These are phyloP conservation scores for Psammodynastes pulverulentus DNA, from an alignment of 2,113 vertebrate species.

Conservation along the genomic window DNA sequence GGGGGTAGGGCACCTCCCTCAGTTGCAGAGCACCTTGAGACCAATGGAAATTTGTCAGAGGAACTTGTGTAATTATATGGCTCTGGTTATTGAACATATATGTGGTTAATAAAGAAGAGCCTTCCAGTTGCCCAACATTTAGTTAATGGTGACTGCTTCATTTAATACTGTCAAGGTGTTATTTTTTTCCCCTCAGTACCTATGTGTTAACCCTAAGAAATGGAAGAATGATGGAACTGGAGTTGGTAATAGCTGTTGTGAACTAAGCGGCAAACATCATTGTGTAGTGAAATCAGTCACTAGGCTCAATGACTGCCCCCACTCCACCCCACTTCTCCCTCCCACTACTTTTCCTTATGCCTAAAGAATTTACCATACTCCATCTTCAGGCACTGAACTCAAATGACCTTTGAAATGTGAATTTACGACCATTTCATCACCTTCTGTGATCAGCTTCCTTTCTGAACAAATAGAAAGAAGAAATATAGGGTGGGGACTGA, in stretches of 20 bases:
- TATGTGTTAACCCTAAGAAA: constrained; percentile 59
- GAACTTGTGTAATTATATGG: neutral
- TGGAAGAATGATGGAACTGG: constrained; percentile 50
- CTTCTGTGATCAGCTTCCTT: constrained; percentile 59
- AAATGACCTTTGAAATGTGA: constrained; percentile 67
- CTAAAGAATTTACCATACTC: constrained; percentile 57
- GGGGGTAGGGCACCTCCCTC: neutral
- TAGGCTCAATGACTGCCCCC: constrained; percentile 49
- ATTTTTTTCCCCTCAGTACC: constrained; percentile 45
- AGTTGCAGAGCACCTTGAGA: neutral
- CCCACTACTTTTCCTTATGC: constrained; percentile 55
- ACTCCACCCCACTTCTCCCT: constrained; percentile 29
- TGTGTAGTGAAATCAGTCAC: constrained; percentile 63
- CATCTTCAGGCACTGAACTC: constrained; percentile 56
- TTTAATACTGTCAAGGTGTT: constrained; percentile 59
- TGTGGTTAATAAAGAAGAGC: constrained; percentile 48
- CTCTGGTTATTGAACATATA: constrained; percentile 32
- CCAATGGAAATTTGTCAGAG: constrained; percentile 53
- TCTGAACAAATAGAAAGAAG: constrained; percentile 62
- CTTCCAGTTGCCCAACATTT: constrained; percentile 59
- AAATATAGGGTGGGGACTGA: constrained; percentile 42
- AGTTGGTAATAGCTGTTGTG: constrained; percentile 63
- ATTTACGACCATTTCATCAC: constrained; percentile 64
- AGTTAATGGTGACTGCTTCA: constrained; percentile 56
- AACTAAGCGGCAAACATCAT: constrained; percentile 63